Percentiles rank a stretch among this genome's conserved stretches.
Evolutionary conservation across 2,113 vertebrate species (phyloP).

Genomic region (Sylvia atricapilla): DNA sequence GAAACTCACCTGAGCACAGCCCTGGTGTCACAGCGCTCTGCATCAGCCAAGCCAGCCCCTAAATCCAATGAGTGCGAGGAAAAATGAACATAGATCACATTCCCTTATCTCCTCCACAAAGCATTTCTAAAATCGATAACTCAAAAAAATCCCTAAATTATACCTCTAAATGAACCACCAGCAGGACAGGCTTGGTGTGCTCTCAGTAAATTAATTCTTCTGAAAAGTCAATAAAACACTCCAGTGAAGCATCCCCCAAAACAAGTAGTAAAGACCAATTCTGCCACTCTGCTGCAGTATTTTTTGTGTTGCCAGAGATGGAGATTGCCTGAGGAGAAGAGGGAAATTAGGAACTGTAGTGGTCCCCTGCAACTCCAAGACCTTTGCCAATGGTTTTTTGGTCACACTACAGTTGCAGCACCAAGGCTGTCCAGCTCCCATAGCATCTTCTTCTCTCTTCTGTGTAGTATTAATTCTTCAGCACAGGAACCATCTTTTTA

Average conservation of each 20-base stretch:
- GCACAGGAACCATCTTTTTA: not conserved
- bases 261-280: not conserved
- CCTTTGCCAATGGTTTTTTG: not conserved
- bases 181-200: not conserved
- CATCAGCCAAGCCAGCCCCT: not conserved
- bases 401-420: not conserved
- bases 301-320: not conserved
- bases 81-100: not conserved
- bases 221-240: not conserved
- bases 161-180: not conserved
- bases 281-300: not conserved
- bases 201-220: not conserved
- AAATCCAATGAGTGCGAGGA: not conserved
- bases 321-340: not conserved
- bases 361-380: not conserved
- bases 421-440: not conserved
- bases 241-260: not conserved
- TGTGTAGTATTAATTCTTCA: not conserved
- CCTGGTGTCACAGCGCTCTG: accelerated
- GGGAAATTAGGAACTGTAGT: not conserved
- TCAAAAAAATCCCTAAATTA: not conserved
- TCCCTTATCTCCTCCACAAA: not conserved
- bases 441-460: not conserved
- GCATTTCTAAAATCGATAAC: not conserved
- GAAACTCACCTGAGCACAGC: not conserved